Conservation (phyloP, 2,113 vertebrate genomes). For the Brevimyrus niger region DNA sequence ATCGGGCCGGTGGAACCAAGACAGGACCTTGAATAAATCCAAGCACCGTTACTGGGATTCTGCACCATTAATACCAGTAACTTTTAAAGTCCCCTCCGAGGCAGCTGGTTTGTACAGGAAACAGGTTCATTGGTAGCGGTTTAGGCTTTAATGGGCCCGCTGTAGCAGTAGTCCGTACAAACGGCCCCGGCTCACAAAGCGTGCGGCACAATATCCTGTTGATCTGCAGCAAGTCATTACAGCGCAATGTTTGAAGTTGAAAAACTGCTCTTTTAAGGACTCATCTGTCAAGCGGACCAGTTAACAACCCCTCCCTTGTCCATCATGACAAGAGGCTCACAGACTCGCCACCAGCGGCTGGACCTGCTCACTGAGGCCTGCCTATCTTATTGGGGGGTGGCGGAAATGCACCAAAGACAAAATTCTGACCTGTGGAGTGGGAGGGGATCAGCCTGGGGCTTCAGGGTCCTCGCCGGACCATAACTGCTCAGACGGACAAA, state of each 20-base stretch:
- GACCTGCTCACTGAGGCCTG: slow-evolving; percentile 22
- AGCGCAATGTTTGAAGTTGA: slow-evolving; percentile 57
- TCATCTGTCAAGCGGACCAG: slow-evolving; percentile 44
- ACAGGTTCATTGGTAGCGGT: slow-evolving; percentile 63
- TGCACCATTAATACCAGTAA: slow-evolving; percentile 70
- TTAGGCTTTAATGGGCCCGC: slow-evolving; percentile 62
- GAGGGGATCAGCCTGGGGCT: background rate
- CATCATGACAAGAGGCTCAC: background rate
- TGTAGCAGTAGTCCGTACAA: slow-evolving; percentile 58
- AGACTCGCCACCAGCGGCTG: slow-evolving; percentile 10
- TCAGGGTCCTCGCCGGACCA: background rate
- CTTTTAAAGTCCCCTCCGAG: slow-evolving; percentile 62
- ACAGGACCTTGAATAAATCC: slow-evolving; percentile 72
- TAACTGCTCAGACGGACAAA: background rate
- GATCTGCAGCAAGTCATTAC: slow-evolving; percentile 38
- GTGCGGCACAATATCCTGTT: slow-evolving; percentile 62
- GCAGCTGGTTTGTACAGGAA: slow-evolving; percentile 64
- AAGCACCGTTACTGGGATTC: slow-evolving; percentile 72
- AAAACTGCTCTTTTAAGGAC: slow-evolving; percentile 50
- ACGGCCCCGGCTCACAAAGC: slow-evolving; percentile 46
- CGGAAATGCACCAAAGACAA: background rate
- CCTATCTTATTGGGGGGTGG: background rate
- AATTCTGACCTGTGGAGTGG: background rate
- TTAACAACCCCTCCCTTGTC: slow-evolving; percentile 31
- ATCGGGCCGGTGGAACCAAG: slow-evolving; percentile 80